phyloP scores from a whole-genome alignment of 2,113 vertebrate species.

The Microcebus tavaratra region DNA sequence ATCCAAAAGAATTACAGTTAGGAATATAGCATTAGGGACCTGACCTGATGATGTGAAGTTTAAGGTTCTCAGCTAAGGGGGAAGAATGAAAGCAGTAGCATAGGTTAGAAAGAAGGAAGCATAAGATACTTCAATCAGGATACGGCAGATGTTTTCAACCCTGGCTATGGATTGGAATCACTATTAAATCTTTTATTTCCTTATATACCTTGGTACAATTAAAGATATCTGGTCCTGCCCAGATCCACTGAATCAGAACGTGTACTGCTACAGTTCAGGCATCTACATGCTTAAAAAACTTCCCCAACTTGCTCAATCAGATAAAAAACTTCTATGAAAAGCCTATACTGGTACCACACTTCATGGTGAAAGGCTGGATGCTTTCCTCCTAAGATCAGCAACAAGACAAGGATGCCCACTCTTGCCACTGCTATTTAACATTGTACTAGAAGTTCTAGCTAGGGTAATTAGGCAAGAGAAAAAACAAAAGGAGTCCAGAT shows the following conservation, averaged over 20 bases:
- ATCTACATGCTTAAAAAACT: not conserved
- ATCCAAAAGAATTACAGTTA: slow-evolving; percentile 24
- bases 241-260: not conserved
- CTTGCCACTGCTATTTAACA: not conserved
- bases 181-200: not conserved
- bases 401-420: not conserved
- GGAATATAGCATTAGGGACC: not conserved
- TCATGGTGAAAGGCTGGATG: not conserved
- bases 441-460: not conserved
- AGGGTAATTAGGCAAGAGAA: slow-evolving; percentile 8
- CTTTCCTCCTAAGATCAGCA: not conserved
- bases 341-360: not conserved
- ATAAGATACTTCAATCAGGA: not conserved
- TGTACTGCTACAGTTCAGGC: not conserved
- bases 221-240: not conserved
- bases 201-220: not conserved
- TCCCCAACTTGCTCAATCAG: not conserved
- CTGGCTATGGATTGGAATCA: not conserved
- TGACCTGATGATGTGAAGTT: not conserved
- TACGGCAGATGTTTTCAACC: not conserved
- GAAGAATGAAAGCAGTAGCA: not conserved
- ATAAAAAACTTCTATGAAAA: not conserved
- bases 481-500: not conserved
- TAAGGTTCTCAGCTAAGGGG: not conserved
- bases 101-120: not conserved